A percentile compares a stretch with the other conserved stretches of the same genome.
Evolutionary conservation across 2,113 vertebrate species (phyloP).

Genomic region (Toxostoma redivivum): DNA sequence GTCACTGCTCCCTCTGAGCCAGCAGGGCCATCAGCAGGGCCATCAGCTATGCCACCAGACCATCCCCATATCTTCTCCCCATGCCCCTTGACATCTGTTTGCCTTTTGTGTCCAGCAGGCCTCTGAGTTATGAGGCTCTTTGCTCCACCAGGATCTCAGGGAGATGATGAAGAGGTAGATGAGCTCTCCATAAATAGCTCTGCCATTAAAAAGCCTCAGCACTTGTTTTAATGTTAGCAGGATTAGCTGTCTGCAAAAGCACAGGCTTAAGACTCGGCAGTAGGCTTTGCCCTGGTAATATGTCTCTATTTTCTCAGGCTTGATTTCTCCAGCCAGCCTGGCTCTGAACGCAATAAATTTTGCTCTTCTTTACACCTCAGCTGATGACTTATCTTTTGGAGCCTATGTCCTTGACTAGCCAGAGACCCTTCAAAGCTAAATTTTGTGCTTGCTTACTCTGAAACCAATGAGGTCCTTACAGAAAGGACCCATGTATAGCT

Average conservation of each 20-base stretch:
- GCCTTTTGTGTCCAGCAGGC: constrained; percentile 12
- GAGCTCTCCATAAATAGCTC: constrained; percentile 48
- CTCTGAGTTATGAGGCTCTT: background rate
- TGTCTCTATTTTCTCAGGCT: constrained; percentile 54
- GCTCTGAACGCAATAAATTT: constrained; percentile 35
- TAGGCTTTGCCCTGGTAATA: constrained; percentile 48
- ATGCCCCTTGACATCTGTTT: background rate
- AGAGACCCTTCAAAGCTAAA: constrained; percentile 19
- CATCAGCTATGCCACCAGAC: background rate
- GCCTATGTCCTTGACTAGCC: constrained; percentile 36
- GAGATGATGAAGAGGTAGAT: constrained; percentile 15
- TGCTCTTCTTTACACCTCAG: constrained; percentile 33
- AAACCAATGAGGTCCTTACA: background rate
- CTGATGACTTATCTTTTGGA: constrained; percentile 45
- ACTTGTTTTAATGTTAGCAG: constrained; percentile 15
- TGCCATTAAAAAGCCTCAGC: constrained; percentile 17
- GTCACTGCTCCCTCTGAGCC: rapidly evolving
- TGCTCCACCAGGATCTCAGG: background rate
- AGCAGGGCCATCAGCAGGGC: background rate
- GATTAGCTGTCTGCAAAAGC: constrained; percentile 23
- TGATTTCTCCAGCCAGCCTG: constrained; percentile 44
- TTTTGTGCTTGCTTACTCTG: constrained; percentile 22
- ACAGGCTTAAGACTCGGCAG: background rate
- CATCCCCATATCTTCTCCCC: background rate
- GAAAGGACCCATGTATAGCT: background rate